These are phyloP conservation scores for Ictalurus furcatus DNA, from an alignment of 2,113 vertebrate genomes.

Conservation along the genomic window DNA sequence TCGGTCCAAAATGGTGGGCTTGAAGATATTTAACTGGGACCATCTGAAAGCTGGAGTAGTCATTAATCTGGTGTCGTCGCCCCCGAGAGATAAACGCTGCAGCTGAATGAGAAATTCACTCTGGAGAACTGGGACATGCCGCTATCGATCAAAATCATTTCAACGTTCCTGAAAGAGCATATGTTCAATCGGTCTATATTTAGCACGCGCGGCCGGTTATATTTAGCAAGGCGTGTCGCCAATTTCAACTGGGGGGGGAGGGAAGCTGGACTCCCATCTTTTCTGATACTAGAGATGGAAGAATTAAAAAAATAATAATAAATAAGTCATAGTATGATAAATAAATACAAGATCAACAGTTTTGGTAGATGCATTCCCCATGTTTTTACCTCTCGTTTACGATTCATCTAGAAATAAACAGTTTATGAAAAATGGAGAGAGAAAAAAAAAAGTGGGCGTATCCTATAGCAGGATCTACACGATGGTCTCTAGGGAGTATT, in stretches of 20 bases:
- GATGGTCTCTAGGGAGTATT: neutral
- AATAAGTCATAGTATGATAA: neutral
- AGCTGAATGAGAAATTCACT: neutral
- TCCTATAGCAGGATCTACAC: neutral
- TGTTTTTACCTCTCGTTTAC: neutral
- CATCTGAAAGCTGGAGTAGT: neutral
- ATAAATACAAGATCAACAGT: neutral
- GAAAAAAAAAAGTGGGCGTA: neutral
- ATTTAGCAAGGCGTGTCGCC: neutral
- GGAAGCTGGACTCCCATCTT: neutral
- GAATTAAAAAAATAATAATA: neutral
- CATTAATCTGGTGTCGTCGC: neutral
- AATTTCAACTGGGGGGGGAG: neutral
- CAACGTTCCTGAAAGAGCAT: neutral
- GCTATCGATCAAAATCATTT: neutral
- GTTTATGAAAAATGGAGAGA: neutral
- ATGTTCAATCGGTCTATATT: constrained; percentile 16
- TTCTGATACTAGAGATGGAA: neutral
- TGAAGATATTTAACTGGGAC: neutral
- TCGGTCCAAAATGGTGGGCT: neutral
- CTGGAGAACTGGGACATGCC: neutral
- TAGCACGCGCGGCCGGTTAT: neutral
- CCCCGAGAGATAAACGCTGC: neutral
- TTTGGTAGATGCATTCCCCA: neutral
- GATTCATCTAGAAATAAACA: neutral